These are phyloP conservation scores for Ophraella communa DNA, from an alignment of 2,888 invertebrate species.

Conservation along the genomic window DNA sequence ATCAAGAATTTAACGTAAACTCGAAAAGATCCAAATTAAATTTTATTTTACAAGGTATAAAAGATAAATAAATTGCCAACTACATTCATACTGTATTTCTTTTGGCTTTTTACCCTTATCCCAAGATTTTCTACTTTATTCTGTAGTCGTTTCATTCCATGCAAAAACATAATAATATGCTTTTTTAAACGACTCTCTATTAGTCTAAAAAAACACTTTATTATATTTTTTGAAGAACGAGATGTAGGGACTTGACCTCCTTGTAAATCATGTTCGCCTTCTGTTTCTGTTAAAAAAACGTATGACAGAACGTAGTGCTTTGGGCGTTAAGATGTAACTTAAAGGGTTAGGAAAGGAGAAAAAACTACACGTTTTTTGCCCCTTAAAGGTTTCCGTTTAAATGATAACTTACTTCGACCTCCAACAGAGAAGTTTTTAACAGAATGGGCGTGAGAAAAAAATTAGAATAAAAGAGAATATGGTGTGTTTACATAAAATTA, in stretches of 20 bases:
- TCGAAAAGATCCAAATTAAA: too few relatives aligned
- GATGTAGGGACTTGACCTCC: not conserved
- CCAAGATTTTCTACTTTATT: too few relatives aligned
- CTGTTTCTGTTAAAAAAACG: slow-evolving; percentile 1
- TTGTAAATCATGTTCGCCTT: not conserved
- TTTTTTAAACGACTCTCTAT: too few relatives aligned
- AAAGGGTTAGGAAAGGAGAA: slow-evolving; percentile 14
- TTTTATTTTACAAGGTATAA: too few relatives aligned
- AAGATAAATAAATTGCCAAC: too few relatives aligned
- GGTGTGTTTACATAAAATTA: not conserved
- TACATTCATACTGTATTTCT: too few relatives aligned
- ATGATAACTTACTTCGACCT: slow-evolving; percentile 13
- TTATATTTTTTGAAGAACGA: too few relatives aligned
- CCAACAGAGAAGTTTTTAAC: not conserved
- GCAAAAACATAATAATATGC: too few relatives aligned
- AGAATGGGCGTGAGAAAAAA: not conserved
- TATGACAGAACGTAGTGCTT: slow-evolving; percentile 11
- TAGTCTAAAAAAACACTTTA: not conserved
- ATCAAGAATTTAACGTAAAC: too few relatives aligned
- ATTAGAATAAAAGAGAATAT: not conserved
- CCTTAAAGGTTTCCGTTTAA: slow-evolving; percentile 8
- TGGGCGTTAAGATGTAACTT: slow-evolving; percentile 8
- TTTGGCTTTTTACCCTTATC: too few relatives aligned
- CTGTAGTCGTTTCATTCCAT: too few relatives aligned
- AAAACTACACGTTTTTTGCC: slow-evolving; percentile 13